These are phyloP conservation scores for Standfussiana lucernea DNA, from an alignment of 2,888 invertebrate genomes.

Conservation along the genomic window DNA sequence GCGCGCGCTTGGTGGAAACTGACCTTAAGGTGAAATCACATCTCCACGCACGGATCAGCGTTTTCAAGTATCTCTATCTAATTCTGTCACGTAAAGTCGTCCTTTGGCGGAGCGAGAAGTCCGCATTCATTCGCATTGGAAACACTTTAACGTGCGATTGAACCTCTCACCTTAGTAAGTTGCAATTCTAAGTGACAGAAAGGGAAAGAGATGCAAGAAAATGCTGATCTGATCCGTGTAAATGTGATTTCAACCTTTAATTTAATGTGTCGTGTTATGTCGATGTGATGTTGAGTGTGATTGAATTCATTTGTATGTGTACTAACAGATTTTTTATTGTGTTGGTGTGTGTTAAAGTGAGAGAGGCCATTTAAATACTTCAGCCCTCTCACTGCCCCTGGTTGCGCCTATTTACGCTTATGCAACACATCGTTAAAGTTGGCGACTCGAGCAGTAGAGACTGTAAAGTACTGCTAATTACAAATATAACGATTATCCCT, in stretches of 20 bases:
- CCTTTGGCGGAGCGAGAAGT: not conserved
- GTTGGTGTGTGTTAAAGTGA: constrained; percentile 17
- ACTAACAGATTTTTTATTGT: constrained; percentile 17
- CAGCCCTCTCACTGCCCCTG: constrained; percentile 7
- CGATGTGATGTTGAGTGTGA: constrained; percentile 34
- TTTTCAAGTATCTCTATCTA: not conserved
- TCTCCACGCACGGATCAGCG: not conserved
- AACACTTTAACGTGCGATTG: not conserved
- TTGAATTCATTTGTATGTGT: constrained; percentile 5
- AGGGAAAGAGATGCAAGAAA: not conserved
- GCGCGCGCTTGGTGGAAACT: not conserved
- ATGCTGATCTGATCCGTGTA: not conserved
- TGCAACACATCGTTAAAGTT: not conserved
- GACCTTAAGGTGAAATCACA: not conserved
- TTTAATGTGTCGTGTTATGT: constrained; percentile 35
- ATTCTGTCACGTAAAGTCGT: not conserved
- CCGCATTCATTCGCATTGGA: not conserved
- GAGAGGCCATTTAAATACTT: constrained; percentile 25
- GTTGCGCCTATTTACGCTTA: not conserved
- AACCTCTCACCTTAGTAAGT: not conserved
- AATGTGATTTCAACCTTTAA: not conserved
- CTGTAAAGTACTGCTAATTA: not conserved
- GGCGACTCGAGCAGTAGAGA: not conserved
- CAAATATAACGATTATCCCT: not conserved
- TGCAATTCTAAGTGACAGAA: not conserved